Evolutionary conservation across 2,113 vertebrate species (phyloP), one percentile per base, ranked within the genome.

Genomic region (Corvus hawaiiensis): DNA sequence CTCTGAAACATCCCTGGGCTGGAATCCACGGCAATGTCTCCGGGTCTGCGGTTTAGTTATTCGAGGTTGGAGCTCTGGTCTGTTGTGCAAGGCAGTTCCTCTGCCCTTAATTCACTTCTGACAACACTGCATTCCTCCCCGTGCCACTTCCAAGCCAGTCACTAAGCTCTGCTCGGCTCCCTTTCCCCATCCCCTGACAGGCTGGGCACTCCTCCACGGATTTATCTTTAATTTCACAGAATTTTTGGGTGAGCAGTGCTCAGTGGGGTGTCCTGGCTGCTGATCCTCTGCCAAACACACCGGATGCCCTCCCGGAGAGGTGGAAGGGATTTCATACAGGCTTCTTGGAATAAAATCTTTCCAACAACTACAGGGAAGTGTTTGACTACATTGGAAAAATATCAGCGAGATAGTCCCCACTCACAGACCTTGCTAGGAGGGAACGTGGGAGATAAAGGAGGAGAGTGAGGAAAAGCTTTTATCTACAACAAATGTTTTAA

Each of bases 41-140:
- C 9, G 46, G 81, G 13, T 75, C 84, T 93, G 91, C 0, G 61
- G 87, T 93, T 90, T n/a, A 90, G 32, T 80, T 55, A 28, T 32
- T 80, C 30, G 63, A 89, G 94, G 82, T 24, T 83, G 20, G 19
- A 86, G 67, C 93, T 66, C 72, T 67, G 17, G 14, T 64, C 51
- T 94, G 51, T 88, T 90, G 94, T 90, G 93, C 84, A 91, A 87
- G 71, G 49, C 96, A 93, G 84, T 12, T 82, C 71, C 94, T 90
- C 78, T 96, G 89, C 93, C 93, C 89, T 89, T 35, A 73, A 58
- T 62, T 93, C 94, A 73, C 91, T 83, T 11, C 83, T 87, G 94
- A 52, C 78, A 87, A 3, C 62, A 1, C 68, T 10, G 30, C 64
- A 63, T 89, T 94, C 88, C 83, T 84, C 16, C n/a, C 67, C 1